Evolutionary conservation across 2,113 vertebrate species (phyloP).

Genomic region (Erpornis zantholeuca): DNA sequence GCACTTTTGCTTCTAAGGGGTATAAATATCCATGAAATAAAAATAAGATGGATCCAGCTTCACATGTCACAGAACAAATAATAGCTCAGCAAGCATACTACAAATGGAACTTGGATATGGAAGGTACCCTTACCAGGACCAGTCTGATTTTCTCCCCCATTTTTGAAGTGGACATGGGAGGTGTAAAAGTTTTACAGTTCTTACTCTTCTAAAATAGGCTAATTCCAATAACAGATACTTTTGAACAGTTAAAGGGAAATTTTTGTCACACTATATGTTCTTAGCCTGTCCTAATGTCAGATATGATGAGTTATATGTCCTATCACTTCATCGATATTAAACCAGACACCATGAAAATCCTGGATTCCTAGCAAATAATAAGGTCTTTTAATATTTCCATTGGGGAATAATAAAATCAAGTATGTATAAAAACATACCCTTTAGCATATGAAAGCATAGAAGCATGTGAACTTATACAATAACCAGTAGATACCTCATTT

Average conservation of each 20-base stretch:
- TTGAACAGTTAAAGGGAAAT: background rate
- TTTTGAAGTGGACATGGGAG: background rate
- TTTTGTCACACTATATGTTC: background rate
- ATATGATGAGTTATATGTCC: background rate
- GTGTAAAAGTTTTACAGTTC: background rate
- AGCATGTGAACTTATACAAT: constrained; percentile 23
- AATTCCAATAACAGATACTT: background rate
- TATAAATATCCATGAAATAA: constrained; percentile 67
- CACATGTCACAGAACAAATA: constrained; percentile 38
- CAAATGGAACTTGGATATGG: background rate
- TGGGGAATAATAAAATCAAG: constrained; percentile 33
- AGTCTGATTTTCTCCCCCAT: background rate
- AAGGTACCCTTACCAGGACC: background rate
- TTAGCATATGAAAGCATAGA: constrained; percentile 27
- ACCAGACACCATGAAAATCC: constrained; percentile 6
- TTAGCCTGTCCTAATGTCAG: background rate
- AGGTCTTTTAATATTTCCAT: constrained; percentile 9
- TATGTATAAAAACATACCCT: constrained; percentile 4
- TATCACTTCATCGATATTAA: background rate
- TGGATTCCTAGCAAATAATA: constrained; percentile 13
- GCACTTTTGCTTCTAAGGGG: constrained; percentile 60
- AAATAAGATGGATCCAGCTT: constrained; percentile 49
- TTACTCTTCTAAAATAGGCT: background rate
- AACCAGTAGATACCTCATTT: constrained; percentile 14
- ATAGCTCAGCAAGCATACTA: background rate